Conservation (phyloP, 30 jellyfish, hydroid and myxozoan genomes). For the Mastigias papua region DNA sequence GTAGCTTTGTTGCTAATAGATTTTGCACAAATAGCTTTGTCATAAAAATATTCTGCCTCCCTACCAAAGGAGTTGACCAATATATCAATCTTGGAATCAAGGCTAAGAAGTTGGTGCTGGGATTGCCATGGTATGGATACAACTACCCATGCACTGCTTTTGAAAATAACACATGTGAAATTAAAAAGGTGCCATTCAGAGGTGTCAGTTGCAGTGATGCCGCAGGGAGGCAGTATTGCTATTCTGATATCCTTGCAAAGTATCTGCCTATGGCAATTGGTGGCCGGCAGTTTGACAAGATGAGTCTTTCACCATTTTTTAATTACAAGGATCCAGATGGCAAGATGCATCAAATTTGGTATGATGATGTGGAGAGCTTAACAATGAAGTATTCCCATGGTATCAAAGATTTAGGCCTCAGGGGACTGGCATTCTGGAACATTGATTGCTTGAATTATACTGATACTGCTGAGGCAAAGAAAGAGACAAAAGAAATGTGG, state of each 20-base stretch:
- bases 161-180: constrained; percentile 44
- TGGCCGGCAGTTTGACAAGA: constrained; percentile 73
- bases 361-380: constrained; percentile 78
- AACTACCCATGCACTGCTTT: constrained; percentile 72
- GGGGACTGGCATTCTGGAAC: constrained; percentile 81
- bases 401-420: constrained; percentile 54
- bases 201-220: constrained; percentile 91
- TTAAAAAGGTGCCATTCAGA: constrained; percentile 61
- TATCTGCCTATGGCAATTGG: constrained; percentile 71
- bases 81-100: constrained; percentile 60
- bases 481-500: constrained; percentile 78
- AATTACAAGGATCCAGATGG: constrained; percentile 61
- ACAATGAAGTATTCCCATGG: constrained; percentile 62
- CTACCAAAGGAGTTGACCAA: constrained; percentile 47
- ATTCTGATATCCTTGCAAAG: constrained; percentile 39
- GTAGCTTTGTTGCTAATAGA: too few relatives aligned
- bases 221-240: constrained; percentile 76
- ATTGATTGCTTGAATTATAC: constrained; percentile 77
- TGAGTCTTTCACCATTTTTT: constrained; percentile 73
- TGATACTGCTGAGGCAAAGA: constrained; percentile 45
- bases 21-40: too few relatives aligned
- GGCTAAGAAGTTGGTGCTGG: constrained; percentile 71
- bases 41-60: not conserved
- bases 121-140: constrained; percentile 92
- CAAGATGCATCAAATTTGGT: constrained; percentile 74